These are phyloP conservation scores for Antheraea assamensis DNA, from an alignment of 2,888 invertebrate genomes.

Conservation along the genomic window DNA sequence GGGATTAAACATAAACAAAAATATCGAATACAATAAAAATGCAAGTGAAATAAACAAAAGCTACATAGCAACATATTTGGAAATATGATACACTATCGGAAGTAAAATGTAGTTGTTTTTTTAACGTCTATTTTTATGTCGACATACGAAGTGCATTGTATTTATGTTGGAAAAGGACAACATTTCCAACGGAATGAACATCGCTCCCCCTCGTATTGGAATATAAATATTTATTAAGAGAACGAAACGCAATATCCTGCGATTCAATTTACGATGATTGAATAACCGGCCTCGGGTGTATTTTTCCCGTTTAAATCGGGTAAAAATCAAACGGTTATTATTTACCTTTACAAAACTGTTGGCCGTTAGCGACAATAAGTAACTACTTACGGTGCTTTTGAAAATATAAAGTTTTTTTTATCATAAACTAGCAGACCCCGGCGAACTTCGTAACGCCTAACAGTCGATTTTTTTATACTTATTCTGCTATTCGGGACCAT, in stretches of 20 bases:
- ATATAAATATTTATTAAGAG: constrained; percentile 7
- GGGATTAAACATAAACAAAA: too few species aligned
- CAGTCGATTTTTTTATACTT: too few species aligned
- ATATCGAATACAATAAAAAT: too few species aligned
- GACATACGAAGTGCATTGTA: background rate
- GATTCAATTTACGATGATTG: constrained; percentile 18
- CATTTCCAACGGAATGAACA: background rate
- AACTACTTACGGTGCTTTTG: too few species aligned
- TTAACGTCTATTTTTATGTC: background rate
- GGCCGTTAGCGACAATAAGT: background rate
- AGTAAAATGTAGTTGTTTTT: background rate
- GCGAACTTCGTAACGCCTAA: too few species aligned
- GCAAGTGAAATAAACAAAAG: too few species aligned
- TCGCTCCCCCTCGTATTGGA: background rate
- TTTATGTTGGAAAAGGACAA: background rate
- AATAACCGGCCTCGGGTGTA: constrained; percentile 15
- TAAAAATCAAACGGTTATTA: background rate
- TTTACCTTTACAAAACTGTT: background rate
- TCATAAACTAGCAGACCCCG: background rate
- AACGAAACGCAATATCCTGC: constrained; percentile 10
- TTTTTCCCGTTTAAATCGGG: constrained; percentile 10
- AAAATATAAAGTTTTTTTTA: background rate
- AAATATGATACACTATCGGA: background rate
- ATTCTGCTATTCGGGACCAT: too few species aligned
- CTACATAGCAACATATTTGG: too few species aligned